Conservation (phyloP, 2,888 invertebrate genomes). For the Platycheirus rosarum region DNA sequence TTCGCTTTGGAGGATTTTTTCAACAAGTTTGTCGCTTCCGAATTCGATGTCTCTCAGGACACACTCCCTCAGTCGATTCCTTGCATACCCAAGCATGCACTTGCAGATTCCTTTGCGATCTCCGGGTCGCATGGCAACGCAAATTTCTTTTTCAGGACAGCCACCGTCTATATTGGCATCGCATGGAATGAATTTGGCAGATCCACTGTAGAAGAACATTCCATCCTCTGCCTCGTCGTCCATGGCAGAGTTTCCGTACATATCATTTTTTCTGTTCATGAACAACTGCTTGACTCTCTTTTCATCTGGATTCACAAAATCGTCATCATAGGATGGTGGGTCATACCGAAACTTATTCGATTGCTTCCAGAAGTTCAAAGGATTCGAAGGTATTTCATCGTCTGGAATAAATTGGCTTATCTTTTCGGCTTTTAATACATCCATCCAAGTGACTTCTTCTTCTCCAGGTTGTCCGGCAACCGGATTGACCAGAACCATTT, state of each 20-base stretch:
- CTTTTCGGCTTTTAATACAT: constrained; percentile 78
- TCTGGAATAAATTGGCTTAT: constrained; percentile 76
- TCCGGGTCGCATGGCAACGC: constrained; percentile 84
- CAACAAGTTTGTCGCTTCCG: constrained; percentile 74
- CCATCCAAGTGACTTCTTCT: constrained; percentile 78
- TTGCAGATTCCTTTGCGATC: constrained; percentile 88
- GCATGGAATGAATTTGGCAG: constrained; percentile 84
- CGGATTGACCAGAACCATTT: constrained; percentile 91
- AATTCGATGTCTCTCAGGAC: constrained; percentile 79
- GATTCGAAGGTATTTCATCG: constrained; percentile 75
- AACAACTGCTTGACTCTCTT: constrained; percentile 80
- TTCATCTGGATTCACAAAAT: constrained; percentile 79
- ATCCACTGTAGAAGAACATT: constrained; percentile 81
- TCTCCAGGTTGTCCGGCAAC: constrained; percentile 80
- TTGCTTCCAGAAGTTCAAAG: constrained; percentile 80
- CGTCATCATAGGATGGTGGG: constrained; percentile 78
- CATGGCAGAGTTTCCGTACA: constrained; percentile 73
- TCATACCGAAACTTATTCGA: constrained; percentile 77
- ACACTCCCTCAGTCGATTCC: constrained; percentile 83
- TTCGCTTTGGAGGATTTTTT: constrained; percentile 71
- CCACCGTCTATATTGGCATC: constrained; percentile 81
- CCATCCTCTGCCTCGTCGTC: constrained; percentile 81
- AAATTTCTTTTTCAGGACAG: constrained; percentile 89
- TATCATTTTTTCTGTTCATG: constrained; percentile 63
- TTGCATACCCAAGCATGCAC: constrained; percentile 86